Conservation (phyloP, 2,113 vertebrate genomes). For the Gobiocypris rarus region DNA sequence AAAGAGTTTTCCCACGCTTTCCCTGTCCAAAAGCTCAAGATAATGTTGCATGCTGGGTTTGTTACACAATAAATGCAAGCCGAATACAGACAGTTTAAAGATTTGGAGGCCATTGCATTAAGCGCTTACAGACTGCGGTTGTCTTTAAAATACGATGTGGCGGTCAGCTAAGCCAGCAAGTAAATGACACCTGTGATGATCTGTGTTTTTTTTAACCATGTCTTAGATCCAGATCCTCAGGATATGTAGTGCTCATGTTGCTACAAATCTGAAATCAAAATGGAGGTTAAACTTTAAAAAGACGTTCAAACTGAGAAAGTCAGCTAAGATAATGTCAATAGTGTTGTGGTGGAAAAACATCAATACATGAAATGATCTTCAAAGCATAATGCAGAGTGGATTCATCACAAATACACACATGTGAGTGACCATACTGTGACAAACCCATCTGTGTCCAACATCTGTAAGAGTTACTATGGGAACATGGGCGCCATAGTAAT, state of each 20-base stretch:
- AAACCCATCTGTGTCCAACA: slow-evolving; percentile 8
- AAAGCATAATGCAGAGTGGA: background rate
- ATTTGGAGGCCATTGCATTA: slow-evolving; percentile 5
- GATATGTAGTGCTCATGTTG: slow-evolving; percentile 57
- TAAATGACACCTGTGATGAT: slow-evolving; percentile 12
- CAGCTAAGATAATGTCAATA: background rate
- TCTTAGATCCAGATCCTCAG: slow-evolving; percentile 49
- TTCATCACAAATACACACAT: slow-evolving; percentile 19
- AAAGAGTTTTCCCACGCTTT: background rate
- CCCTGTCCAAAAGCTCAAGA: background rate
- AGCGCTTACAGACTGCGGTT: slow-evolving; percentile 7
- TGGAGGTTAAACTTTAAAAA: slow-evolving; percentile 60
- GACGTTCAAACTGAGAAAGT: background rate
- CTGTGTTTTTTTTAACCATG: background rate
- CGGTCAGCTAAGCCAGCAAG: slow-evolving; percentile 30
- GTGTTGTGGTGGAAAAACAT: background rate
- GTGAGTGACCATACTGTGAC: slow-evolving; percentile 35
- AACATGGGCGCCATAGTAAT: background rate
- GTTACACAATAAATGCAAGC: background rate
- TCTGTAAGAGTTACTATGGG: background rate
- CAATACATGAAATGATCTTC: background rate
- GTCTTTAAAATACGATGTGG: slow-evolving; percentile 16
- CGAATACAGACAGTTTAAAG: background rate
- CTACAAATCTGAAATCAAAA: slow-evolving; percentile 76
- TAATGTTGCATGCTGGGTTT: background rate